A percentile compares a stretch with the other conserved stretches of the same genome.
phyloP scores from a whole-genome alignment of 1,140 invertebrate species.

The Drosophila punjabiensis region DNA sequence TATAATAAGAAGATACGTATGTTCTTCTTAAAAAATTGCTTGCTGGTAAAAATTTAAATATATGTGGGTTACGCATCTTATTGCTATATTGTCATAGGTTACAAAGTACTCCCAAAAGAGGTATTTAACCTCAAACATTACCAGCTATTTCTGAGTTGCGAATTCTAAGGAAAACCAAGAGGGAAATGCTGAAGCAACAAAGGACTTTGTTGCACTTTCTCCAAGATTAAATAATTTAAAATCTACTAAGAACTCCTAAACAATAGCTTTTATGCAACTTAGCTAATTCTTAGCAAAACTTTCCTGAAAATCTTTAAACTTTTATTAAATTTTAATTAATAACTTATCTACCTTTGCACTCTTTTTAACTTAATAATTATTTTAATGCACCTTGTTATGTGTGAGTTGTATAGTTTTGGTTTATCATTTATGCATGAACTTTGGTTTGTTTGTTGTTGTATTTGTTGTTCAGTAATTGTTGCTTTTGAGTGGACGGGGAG shows the following conservation, averaged over 20 bases:
- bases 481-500: slow-evolving; percentile 12
- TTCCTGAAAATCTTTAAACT: background rate
- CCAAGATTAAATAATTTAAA: no score
- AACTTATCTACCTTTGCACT: background rate
- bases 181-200: no score
- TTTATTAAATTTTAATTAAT: background rate
- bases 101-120: no score
- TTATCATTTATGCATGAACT: slow-evolving; percentile 20
- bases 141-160: no score
- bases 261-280: background rate
- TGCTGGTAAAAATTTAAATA: no score
- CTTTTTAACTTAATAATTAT: background rate
- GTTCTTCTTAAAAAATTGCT: no score
- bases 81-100: no score
- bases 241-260: background rate
- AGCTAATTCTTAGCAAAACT: background rate
- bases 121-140: no score
- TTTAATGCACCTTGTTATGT: slow-evolving; percentile 21
- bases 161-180: no score
- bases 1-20: no score
- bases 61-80: no score
- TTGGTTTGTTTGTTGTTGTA: slow-evolving; percentile 2
- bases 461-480: slow-evolving; percentile 16
- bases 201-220: no score
- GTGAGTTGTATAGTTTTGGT: slow-evolving; percentile 1